These are phyloP conservation scores for Calycopis cecrops DNA, from an alignment of 1,140 invertebrate genomes.

Conservation along the genomic window DNA sequence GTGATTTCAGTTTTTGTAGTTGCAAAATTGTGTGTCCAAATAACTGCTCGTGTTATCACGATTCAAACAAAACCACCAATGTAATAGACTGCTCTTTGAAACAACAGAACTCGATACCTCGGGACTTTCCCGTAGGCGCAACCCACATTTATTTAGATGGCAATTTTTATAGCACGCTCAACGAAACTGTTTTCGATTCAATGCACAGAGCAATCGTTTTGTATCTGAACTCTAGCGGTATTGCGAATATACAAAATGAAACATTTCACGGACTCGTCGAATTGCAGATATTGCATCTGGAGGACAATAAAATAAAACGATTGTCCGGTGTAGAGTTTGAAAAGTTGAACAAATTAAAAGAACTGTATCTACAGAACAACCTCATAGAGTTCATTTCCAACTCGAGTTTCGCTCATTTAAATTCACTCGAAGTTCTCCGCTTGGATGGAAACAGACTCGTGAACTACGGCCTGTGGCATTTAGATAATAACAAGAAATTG, in stretches of 20 bases:
- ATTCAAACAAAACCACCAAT: conserved; percentile 89
- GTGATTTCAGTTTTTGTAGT: conserved; percentile 91
- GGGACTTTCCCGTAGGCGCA: conserved; percentile 89
- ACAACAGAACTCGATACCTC: conserved; percentile 81
- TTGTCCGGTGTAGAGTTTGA: conserved; percentile 90
- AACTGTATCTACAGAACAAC: conserved; percentile 92
- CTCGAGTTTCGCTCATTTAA: conserved; percentile 84
- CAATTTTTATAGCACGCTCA: conserved; percentile 82
- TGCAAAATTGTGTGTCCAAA: conserved; percentile 89
- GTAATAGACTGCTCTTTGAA: conserved; percentile 87
- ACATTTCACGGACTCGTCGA: conserved; percentile 90
- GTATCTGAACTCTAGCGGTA: conserved; percentile 87
- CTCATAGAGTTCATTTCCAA: conserved; percentile 85
- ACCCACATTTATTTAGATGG: conserved; percentile 94
- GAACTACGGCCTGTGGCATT: conserved; percentile 86
- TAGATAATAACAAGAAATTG: conserved; percentile 80
- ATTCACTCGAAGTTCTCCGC: conserved; percentile 85
- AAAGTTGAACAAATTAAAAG: conserved; percentile 84
- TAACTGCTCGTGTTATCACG: conserved; percentile 92
- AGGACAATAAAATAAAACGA: conserved; percentile 86
- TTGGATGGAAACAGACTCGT: conserved; percentile 89
- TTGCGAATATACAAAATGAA: conserved; percentile 88
- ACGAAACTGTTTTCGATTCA: conserved; percentile 89
- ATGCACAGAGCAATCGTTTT: conserved; percentile 88
- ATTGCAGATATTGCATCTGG: conserved; percentile 87